Evolutionary conservation across 2,113 vertebrate genomes (phyloP), one percentile per base, ranked within the genome.

Genomic region (Megaptera novaeangliae): DNA sequence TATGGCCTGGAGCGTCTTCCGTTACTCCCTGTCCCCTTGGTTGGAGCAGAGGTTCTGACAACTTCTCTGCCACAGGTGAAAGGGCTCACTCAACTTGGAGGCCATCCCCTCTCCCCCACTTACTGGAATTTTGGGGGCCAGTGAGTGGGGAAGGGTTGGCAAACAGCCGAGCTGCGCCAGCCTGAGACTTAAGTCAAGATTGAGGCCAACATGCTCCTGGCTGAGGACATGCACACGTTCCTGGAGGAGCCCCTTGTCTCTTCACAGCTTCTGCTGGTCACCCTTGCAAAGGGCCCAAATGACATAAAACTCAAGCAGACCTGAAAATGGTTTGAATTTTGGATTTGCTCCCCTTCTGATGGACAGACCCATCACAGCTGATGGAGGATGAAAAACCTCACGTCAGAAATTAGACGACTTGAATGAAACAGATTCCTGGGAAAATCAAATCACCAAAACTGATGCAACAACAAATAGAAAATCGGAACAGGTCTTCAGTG

Each of bases 11-110:
- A 20, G 31, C 72, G 46, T 12, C 36, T 81, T 36, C 55, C 5
- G 0, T 7, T 36, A 3, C 2, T 3, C 72, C 8, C 20, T 27
- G 3, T 27, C n/a, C 27, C 71, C 15, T 29, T 18, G 8, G 15
- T 8, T 74, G 64, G 18, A n/a, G 5, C 13, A 25, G 75, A 74
- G 57, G 46, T 39, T 64, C 66, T 39, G 23, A 66, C 21, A 80
- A 4, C 68, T 55, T 72, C 34, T 55, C 21, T 66, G 12, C 36
- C 29, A 1, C n/a, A 29, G 44, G 17, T 85, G 9, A 63, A 64
- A 31, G 17, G n/a, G 29, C 13, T 17, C 75, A 27, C 36, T 75
- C 31, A 49, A 0, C 15, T 39, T 23, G 74, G 44, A 23, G 25
- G n/a, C 0, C 11, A 4, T 18, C 29, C 18, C 20, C 15, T 29